These are phyloP conservation scores for Phytoseiulus persimilis DNA, from an alignment of 2,888 invertebrate species.

Conservation along the genomic window DNA sequence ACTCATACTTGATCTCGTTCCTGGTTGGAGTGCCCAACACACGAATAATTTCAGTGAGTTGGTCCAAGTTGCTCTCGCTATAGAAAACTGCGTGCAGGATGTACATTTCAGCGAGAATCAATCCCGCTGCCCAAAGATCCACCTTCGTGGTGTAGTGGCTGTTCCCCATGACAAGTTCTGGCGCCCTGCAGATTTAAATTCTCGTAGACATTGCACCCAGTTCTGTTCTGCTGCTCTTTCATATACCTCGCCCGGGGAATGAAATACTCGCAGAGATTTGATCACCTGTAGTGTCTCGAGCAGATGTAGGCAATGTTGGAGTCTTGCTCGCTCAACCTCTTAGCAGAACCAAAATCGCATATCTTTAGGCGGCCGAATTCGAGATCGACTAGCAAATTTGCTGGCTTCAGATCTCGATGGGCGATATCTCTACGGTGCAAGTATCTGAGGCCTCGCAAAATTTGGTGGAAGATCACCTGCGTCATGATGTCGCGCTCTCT, in stretches of 20 bases:
- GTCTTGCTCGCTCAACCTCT: constrained; percentile 42
- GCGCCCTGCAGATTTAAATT: constrained; percentile 43
- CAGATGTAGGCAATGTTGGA: constrained; percentile 46
- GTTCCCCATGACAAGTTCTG: constrained; percentile 47
- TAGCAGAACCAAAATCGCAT: constrained; percentile 47
- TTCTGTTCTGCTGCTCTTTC: no score
- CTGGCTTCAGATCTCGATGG: constrained; percentile 47
- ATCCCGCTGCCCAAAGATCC: constrained; percentile 47
- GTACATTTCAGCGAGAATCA: constrained; percentile 46
- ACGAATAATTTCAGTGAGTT: constrained; percentile 45
- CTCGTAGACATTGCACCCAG: neutral
- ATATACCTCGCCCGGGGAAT: neutral
- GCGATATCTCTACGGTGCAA: constrained; percentile 44
- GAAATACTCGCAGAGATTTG: neutral
- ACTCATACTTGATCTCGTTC: constrained; percentile 46
- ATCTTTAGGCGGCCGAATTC: constrained; percentile 44
- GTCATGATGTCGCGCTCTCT: neutral
- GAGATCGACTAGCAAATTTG: constrained; percentile 46
- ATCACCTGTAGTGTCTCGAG: constrained; percentile 46
- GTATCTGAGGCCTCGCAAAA: constrained; percentile 46
- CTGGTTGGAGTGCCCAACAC: constrained; percentile 47
- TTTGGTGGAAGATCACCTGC: constrained; percentile 46
- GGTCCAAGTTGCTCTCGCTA: constrained; percentile 45
- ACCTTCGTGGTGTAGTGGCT: constrained; percentile 44
- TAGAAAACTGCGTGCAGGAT: constrained; percentile 44